Evolutionary conservation across 2,797 vertebrate genomes (phyloP), one percentile per base, ranked within the genome.

Genomic region (Protonibea diacanthus): DNA sequence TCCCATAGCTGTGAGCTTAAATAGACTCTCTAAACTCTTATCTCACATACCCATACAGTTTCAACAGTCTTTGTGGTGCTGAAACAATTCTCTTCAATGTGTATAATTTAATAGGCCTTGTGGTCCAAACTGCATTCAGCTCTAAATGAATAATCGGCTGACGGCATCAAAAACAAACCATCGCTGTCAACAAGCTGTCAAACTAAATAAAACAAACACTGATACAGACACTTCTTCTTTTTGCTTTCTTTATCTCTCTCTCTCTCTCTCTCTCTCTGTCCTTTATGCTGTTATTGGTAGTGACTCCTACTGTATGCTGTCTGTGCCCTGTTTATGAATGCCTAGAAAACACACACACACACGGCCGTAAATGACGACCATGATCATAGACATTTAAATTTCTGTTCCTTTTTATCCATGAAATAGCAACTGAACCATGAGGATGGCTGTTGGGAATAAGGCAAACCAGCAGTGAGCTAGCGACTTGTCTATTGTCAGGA

Each of bases 101-200:
- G 78, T 92, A 89, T 93, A 91, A 94, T 92, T 92, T 63, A 94
- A 88, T 79, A 88, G 86, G 75, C 78, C 73, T 81, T 68, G 86
- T 88, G 90, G 90, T 91, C 86, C 88, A 86, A 89, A 88, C 80
- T 88, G 78, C 72, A 86, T 88, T 87, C 62, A 45, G 69, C 66
- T 92, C 84, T 89, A 88, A 92, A 93, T 93, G 87, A 93, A 93
- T 93, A 90, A 92, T 91, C 21, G 63, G 38, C 86, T 86, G 82
- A 91, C 80, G 71, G 84, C 73, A 90, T 89, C 83, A 91, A 84
- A 90, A 91, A 86, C 71, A 88, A 90, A 80, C 74, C 76, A 81
- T 77, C 11, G 52, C 82, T 90, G 89, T 91, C 87, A 89, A 89
- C 89, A 88, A 86, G 72, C 90, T 92, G 88, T 92, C 88, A 86